Base-by-base conservation (phyloP, 2,888 invertebrate genomes). In the Ommatoiulus sabulosus region DNA sequence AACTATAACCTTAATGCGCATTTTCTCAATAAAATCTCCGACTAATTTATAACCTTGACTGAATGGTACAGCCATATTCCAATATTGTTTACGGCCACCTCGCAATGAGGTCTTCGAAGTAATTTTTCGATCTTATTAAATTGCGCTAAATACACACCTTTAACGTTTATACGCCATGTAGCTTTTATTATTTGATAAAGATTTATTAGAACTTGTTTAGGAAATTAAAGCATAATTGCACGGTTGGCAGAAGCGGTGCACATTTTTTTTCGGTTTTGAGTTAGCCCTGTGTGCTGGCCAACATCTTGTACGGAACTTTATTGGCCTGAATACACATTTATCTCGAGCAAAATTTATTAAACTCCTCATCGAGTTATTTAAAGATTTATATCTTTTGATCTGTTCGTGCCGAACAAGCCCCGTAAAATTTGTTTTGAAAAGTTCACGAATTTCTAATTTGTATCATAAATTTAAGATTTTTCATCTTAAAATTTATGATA, bases 61-160 rank as follows among this genome's bases (percentile, higher is more conserved):
- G 48, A n/a, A 86, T 86, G 86, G 86, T 48, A 86, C 86, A 44
- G 44, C 44, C 44, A 86, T 48, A 46, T 46, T 44, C 85, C 44
- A n/a, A 72, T n/a, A 72, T 72, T 72, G 72, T 72, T 72, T 72
- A 24, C 24, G 12, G 6, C 72, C 72, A 72, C 35, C 80, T 80
- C 12, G 15, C 80, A 80, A 80, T 80, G 80, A 80, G 35, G 80
- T 80, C 80, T 80, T 80, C 80, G 15, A 24, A 35, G 80, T 35
- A 35, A 80, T 80, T 80, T 80, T 80, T 0, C 80, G 24, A 80
- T 80, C 80, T 80, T 80, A 80, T 80, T 80, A 80, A 35, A 80
- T 80, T 80, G 80, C 24, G 80, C 35, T 80, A 80, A 80, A 80
- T 80, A 80, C 80, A 12, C 80, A 35, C 72, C 72, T 72, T 24